Evolutionary conservation across 2,888 invertebrate genomes (phyloP).

Genomic region (Epirrhoe alternata): DNA sequence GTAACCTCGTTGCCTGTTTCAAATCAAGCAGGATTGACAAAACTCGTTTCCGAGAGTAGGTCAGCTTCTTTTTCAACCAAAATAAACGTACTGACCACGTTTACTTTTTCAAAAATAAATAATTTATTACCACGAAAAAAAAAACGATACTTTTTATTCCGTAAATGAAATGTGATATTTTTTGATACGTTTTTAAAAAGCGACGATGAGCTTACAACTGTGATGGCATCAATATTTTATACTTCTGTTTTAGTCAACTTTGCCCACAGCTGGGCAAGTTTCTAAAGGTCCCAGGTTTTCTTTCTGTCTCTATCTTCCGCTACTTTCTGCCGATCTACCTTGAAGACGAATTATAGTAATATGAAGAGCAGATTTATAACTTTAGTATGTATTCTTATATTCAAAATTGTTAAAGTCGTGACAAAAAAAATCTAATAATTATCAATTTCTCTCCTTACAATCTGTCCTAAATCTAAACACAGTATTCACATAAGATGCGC

Average conservation of each 20-base stretch:
- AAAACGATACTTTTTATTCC: background rate
- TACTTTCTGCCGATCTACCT: no score
- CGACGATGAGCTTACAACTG: background rate
- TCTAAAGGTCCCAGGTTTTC: no score
- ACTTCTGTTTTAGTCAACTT: no score
- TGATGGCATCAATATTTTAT: no score
- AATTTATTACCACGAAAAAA: background rate
- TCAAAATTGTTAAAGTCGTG: background rate
- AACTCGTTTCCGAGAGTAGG: conserved; percentile 30
- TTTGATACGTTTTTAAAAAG: background rate
- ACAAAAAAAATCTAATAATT: background rate
- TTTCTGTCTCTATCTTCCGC: no score
- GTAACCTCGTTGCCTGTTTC: conserved; percentile 18
- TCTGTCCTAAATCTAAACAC: conserved; percentile 13
- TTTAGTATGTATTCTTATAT: no score
- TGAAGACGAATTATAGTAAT: no score
- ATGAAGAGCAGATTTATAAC: no score
- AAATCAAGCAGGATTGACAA: conserved; percentile 14
- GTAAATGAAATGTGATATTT: background rate
- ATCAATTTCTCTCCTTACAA: background rate
- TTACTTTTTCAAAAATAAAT: conserved; percentile 4
- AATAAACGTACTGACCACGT: conserved; percentile 6
- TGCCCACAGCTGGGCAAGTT: no score
- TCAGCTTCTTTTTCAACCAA: conserved; percentile 20
- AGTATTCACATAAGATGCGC: conserved; percentile 52